Conservation (phyloP, 2,113 vertebrate genomes). For the Calonectris borealis region DNA sequence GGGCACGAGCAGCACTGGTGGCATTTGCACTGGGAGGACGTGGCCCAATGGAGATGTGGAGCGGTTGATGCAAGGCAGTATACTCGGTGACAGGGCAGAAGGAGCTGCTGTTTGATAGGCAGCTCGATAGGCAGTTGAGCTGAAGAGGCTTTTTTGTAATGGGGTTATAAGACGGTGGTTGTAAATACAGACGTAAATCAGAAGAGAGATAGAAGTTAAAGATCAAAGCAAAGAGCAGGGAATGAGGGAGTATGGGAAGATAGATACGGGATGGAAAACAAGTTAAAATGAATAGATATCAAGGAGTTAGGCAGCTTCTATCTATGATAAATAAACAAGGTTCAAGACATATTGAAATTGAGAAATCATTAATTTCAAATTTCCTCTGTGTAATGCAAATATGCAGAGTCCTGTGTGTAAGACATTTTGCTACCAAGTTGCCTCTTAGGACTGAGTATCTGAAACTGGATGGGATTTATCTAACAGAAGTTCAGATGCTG, state of each 20-base stretch:
- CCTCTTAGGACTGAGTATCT: not conserved
- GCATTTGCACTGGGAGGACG: not conserved
- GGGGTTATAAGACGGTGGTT: not conserved
- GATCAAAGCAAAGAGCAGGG: slow-evolving; percentile 1
- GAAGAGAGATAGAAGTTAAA: not conserved
- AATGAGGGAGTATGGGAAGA: not conserved
- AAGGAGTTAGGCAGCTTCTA: not conserved
- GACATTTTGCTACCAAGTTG: not conserved
- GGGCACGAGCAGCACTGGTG: not conserved
- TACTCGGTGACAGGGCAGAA: not conserved
- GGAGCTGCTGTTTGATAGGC: not conserved
- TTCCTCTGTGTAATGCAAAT: not conserved
- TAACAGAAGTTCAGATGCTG: not conserved
- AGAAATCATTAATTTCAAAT: not conserved
- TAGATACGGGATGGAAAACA: not conserved
- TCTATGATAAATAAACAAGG: not conserved
- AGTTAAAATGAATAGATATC: not conserved
- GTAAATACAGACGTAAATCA: not conserved
- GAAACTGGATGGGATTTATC: slow-evolving; percentile 8
- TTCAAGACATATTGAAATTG: not conserved
- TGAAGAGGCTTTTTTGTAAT: not conserved
- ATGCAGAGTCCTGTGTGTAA: not conserved
- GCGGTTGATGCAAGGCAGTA: not conserved
- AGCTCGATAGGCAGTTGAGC: not conserved
- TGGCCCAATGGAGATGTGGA: not conserved